These are phyloP conservation scores for Gonatopus flavifemur DNA, from an alignment of 1,140 invertebrate genomes.

Conservation along the genomic window DNA sequence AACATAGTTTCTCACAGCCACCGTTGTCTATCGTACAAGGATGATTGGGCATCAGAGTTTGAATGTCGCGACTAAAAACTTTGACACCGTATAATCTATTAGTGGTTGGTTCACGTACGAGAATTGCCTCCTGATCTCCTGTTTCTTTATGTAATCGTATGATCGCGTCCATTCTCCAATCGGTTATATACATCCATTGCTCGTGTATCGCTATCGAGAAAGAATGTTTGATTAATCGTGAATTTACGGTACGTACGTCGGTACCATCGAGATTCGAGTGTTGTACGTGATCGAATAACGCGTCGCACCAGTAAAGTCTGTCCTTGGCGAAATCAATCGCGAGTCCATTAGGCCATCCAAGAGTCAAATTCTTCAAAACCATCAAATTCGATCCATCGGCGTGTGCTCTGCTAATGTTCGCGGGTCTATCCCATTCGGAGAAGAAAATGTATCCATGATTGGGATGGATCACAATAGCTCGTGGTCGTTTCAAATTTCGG, in stretches of 20 bases:
- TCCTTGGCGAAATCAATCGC: constrained; percentile 88
- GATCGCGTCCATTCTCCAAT: constrained; percentile 95
- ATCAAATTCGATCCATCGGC: constrained; percentile 84
- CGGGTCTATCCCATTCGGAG: constrained; percentile 94
- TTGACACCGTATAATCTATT: constrained; percentile 91
- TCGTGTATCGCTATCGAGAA: constrained; percentile 94
- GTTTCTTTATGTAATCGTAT: constrained; percentile 87
- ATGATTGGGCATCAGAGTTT: constrained; percentile 72
- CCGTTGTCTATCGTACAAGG: constrained; percentile 85
- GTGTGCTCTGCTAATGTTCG: constrained; percentile 89
- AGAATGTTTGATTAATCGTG: constrained; percentile 87
- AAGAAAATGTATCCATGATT: constrained; percentile 93
- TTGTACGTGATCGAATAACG: constrained; percentile 92
- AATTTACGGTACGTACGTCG: constrained; percentile 89
- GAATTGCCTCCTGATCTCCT: constrained; percentile 81
- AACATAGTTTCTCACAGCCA: constrained; percentile 93
- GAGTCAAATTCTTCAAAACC: constrained; percentile 88
- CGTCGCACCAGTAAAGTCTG: constrained; percentile 94
- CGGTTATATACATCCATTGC: constrained; percentile 96
- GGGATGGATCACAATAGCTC: constrained; percentile 95
- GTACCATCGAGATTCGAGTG: constrained; percentile 92
- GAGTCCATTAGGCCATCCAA: constrained; percentile 95
- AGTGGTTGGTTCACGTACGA: constrained; percentile 86
- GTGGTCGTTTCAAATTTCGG: constrained; percentile 85
- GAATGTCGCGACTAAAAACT: constrained; percentile 80